phyloP scores from a whole-genome alignment of 2,113 vertebrate genomes.

The Apus apus region DNA sequence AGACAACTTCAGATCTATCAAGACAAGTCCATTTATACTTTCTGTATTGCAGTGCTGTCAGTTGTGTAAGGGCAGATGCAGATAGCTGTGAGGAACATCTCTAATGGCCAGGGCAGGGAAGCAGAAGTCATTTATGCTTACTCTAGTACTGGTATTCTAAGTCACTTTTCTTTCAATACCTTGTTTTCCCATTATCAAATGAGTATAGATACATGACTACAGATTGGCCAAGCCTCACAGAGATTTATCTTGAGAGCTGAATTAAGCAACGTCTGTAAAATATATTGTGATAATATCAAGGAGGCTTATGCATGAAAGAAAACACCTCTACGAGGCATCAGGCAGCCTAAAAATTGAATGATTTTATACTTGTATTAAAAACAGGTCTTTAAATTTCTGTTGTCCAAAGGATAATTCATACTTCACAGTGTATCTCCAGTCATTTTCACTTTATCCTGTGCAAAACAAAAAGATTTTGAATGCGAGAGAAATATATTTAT shows the following conservation, averaged over 20 bases:
- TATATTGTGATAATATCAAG: neutral
- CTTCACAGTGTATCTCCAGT: neutral
- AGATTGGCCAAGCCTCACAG: neutral
- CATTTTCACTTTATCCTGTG: constrained; percentile 29
- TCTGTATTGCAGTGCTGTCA: neutral
- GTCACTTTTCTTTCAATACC: neutral
- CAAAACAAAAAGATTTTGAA: constrained; percentile 41
- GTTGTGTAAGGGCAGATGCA: neutral
- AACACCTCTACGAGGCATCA: neutral
- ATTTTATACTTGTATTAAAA: neutral
- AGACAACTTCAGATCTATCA: neutral
- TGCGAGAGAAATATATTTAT: constrained; percentile 20
- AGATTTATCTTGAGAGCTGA: neutral
- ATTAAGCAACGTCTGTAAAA: neutral
- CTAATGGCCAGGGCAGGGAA: neutral
- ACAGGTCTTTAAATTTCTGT: neutral
- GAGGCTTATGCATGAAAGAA: neutral
- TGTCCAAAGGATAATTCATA: constrained; percentile 1
- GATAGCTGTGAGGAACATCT: neutral
- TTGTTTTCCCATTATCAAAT: neutral
- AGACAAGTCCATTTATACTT: neutral
- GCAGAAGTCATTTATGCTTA: neutral
- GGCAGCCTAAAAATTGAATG: neutral
- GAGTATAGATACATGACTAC: neutral
- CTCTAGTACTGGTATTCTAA: neutral